These are phyloP conservation scores for Hipposideros larvatus DNA, from an alignment of 2,797 vertebrate genomes.

Conservation along the genomic window DNA sequence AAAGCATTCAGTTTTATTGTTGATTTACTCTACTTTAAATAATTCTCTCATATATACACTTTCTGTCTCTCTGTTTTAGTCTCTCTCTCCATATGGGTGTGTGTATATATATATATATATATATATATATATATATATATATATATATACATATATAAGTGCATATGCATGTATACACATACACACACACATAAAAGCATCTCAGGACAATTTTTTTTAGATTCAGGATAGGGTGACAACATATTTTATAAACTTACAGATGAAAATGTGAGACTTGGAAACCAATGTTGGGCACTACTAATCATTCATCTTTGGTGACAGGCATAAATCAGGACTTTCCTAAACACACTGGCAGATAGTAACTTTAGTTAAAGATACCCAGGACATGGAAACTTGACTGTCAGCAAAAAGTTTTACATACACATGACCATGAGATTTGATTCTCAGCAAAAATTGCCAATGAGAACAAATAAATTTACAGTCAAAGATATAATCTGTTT, in stretches of 20 bases:
- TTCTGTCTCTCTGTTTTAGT: no score
- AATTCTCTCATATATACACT: not conserved
- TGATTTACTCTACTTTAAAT: not conserved
- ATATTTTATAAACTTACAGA: not conserved
- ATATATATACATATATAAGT: no score
- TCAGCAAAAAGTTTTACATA: not conserved
- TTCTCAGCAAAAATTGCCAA: not conserved
- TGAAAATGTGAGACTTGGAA: not conserved
- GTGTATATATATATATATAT: no score
- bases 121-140: no score
- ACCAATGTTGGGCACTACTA: not conserved
- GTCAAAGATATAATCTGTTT: not conserved
- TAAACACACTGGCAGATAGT: not conserved
- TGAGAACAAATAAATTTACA: not conserved
- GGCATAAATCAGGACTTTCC: not conserved
- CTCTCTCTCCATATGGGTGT: accelerated
- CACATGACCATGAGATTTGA: not conserved
- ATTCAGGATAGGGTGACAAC: not conserved
- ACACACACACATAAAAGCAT: no score
- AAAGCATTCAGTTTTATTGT: not conserved
- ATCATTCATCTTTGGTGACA: not conserved
- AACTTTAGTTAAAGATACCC: not conserved
- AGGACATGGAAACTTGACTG: not conserved
- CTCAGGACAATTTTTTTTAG: not conserved
- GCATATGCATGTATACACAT: no score